Percentiles rank a stretch among this genome's conserved stretches.
phyloP scores from a whole-genome alignment of 2,113 vertebrate genomes.

The Amia ocellicauda region DNA sequence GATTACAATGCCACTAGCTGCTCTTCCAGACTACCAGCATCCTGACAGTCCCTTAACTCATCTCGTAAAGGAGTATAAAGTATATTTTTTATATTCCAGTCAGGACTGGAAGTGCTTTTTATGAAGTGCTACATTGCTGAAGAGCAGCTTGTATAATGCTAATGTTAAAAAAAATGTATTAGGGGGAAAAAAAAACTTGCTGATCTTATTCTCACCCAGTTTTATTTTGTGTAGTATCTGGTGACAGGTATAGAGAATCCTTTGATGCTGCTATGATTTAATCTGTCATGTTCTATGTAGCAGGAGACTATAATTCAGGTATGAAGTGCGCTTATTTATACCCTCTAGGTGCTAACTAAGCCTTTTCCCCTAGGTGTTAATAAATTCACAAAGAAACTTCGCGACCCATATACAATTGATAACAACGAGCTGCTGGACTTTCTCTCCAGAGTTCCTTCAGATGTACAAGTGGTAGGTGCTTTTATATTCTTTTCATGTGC shows the following conservation, averaged over 20 bases:
- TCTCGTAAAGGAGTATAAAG: too few species aligned
- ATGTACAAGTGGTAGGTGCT: constrained; percentile 91
- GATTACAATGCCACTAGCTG: too few species aligned
- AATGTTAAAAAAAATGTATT: too few species aligned
- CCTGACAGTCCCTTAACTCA: too few species aligned
- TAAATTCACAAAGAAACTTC: constrained; percentile 98
- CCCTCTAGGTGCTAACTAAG: constrained; percentile 6
- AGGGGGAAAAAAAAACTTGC: too few species aligned
- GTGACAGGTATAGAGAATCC: constrained; percentile 30
- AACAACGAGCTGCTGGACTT: constrained; percentile 98
- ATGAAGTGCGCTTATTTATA: constrained; percentile 22
- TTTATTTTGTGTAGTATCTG: too few species aligned
- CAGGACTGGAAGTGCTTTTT: too few species aligned
- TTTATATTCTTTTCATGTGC: constrained; percentile 23
- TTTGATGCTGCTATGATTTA: constrained; percentile 33
- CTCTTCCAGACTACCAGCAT: too few species aligned
- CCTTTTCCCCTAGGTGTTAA: constrained; percentile 79
- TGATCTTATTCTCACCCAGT: too few species aligned
- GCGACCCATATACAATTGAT: constrained; percentile 91
- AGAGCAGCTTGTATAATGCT: too few species aligned
- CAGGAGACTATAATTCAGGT: constrained; percentile 26
- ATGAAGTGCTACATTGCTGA: too few species aligned
- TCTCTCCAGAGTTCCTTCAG: constrained; percentile 93
- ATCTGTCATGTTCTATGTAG: constrained; percentile 19
- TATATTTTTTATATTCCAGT: too few species aligned